Evolutionary conservation across 2,888 invertebrate genomes (phyloP), one percentile per base, ranked within the genome.

Genomic region (Eupithecia insigniata): DNA sequence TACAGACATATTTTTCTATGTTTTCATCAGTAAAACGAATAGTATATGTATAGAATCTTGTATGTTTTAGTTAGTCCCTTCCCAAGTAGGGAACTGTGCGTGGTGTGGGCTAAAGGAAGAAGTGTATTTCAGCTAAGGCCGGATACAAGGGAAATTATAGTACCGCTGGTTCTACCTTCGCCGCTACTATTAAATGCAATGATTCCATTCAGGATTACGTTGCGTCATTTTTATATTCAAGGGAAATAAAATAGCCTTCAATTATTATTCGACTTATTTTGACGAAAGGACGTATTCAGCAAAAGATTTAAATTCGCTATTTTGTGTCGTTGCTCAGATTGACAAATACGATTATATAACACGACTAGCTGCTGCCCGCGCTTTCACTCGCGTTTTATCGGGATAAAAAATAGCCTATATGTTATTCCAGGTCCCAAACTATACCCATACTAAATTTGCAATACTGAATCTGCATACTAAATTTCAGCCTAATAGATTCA

Each of bases 161-260:
- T 68, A 65, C 65, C 34, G 55, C 66, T 61, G 2, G 32, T 28
- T 28, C 60, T 60, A 43, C 67, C 34, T 66, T 60, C 70, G 65
- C 71, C 66, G 67, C 61, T 66, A 36, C 65, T 71, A 70, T 67
- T 72, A 30, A 34, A 32, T 43, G 43, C 16, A 58, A 61, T 69
- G 72, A 74, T 74, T 71, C 65, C 75, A 74, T 46, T 36, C 18
- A 36, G 22, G 28, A 71, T 71, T 51, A 55, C 64, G 64, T 76
- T 75, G 71, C 75, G 58, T 75, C 72, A 76, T 39, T 71, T 60
- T 28, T 62, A 58, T 55, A 67, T 74, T 74, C 65, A 73, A 70
- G 58, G 61, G 32, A 68, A 67, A 64, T 32, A 39, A 65, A 16
- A 46, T 0, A 28, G 4, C 60, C 64, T 60, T 64, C 22, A 0